phyloP scores from a whole-genome alignment of 2,888 invertebrate species.

The Melitaea athalia region DNA sequence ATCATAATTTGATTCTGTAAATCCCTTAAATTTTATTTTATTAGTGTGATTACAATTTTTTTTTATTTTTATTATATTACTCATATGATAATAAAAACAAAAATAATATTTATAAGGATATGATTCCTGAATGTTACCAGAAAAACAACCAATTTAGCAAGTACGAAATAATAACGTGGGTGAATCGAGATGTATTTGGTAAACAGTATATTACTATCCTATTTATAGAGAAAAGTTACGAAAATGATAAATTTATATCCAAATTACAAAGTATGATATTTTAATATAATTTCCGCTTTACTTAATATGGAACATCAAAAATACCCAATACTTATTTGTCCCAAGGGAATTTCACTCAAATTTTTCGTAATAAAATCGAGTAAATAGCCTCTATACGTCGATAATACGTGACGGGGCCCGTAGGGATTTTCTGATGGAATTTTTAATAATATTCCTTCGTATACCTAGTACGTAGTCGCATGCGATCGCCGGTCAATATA shows the following conservation, averaged over 20 bases:
- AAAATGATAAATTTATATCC: neutral
- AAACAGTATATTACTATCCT: neutral
- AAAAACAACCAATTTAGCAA: no score
- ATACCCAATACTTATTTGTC: conserved; percentile 16
- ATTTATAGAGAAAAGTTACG: neutral
- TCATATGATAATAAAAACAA: no score
- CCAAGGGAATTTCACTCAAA: conserved; percentile 16
- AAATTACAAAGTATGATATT: conserved; percentile 10
- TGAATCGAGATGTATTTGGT: neutral
- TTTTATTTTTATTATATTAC: no score
- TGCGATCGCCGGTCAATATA: conserved; percentile 28
- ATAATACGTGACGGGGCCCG: conserved; percentile 24
- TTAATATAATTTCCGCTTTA: conserved; percentile 4
- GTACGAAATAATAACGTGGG: neutral
- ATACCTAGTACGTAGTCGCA: conserved; percentile 13
- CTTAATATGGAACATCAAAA: conserved; percentile 12
- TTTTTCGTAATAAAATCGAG: conserved; percentile 23
- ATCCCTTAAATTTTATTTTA: no score
- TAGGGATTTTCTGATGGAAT: conserved; percentile 29
- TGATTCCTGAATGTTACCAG: no score
- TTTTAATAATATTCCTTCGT: conserved; percentile 36
- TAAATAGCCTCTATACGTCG: conserved; percentile 12
- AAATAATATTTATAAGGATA: no score
- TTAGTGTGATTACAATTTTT: no score
- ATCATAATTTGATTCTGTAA: no score